Evolutionary conservation across 2,888 invertebrate genomes (phyloP).

Genomic region (Oxycera nigricornis): DNA sequence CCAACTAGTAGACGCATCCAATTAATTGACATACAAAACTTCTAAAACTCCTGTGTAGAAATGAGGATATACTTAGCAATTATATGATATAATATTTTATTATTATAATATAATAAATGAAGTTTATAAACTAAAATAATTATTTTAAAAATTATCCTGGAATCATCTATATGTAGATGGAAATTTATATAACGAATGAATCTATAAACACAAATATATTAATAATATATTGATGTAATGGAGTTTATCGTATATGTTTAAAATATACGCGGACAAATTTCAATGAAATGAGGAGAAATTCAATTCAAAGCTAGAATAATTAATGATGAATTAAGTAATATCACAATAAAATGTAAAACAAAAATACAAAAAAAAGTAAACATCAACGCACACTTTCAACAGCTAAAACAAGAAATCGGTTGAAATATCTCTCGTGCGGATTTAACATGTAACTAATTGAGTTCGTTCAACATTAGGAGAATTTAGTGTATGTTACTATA

Average conservation of each 20-base stretch:
- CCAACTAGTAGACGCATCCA: too few species aligned
- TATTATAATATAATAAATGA: constrained; percentile 31
- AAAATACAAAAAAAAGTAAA: constrained; percentile 1
- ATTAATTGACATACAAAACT: neutral
- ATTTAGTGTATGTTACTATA: too few species aligned
- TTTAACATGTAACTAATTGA: too few species aligned
- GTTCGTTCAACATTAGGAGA: too few species aligned
- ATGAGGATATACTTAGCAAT: constrained; percentile 1
- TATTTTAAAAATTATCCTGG: constrained; percentile 45
- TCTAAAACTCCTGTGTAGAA: too few species aligned
- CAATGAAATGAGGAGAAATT: constrained; percentile 24
- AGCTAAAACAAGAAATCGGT: neutral
- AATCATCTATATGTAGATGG: constrained; percentile 56
- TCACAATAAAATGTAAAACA: neutral
- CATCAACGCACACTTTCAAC: constrained; percentile 30
- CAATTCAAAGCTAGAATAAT: constrained; percentile 16
- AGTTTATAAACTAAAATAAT: constrained; percentile 31
- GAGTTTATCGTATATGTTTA: constrained; percentile 53
- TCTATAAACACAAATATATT: constrained; percentile 43
- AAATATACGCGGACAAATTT: constrained; percentile 51
- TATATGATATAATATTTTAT: constrained; percentile 14
- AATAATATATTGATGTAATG: constrained; percentile 48
- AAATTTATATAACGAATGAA: constrained; percentile 40
- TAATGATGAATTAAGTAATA: constrained; percentile 6
- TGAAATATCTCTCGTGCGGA: too few species aligned